Conservation (phyloP, 64 coral and sea anemone genomes). For the Pocillopora verrucosa region DNA sequence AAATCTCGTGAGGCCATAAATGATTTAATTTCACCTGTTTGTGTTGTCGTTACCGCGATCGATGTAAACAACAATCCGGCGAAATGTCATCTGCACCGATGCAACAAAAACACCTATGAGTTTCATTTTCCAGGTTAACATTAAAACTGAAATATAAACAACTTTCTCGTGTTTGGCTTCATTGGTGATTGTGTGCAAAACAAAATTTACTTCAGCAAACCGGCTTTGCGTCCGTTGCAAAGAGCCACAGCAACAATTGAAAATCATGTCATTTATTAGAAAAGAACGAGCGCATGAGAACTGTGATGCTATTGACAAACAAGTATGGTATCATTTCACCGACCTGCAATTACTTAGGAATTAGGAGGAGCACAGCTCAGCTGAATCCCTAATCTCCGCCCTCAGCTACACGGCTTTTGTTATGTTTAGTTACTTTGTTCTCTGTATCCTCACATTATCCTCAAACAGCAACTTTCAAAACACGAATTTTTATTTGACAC, state of each 20-base stretch:
- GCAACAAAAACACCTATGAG: no score
- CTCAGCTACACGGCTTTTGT: neutral
- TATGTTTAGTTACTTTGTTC: neutral
- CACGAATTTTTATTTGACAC: neutral
- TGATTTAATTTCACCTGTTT: conserved; percentile 8
- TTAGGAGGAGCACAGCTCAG: conserved; percentile 9
- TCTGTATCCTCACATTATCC: neutral
- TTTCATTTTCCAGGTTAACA: no score
- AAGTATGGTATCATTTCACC: no score
- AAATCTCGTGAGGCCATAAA: conserved; percentile 12
- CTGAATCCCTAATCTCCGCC: conserved; percentile 28
- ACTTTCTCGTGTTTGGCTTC: no score
- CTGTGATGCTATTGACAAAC: no score
- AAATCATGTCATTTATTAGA: neutral
- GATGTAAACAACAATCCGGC: neutral
- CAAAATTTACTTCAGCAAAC: no score
- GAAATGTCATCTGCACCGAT: no score
- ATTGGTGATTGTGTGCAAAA: no score
- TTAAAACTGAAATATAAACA: no score
- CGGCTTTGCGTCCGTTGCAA: no score
- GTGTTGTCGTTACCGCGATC: neutral
- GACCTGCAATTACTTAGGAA: neutral
- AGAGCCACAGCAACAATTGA: no score
- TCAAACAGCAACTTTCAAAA: neutral
- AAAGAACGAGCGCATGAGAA: neutral